These are phyloP conservation scores for Brienomyrus longianalis DNA, from an alignment of 2,113 vertebrate species.

Conservation along the genomic window DNA sequence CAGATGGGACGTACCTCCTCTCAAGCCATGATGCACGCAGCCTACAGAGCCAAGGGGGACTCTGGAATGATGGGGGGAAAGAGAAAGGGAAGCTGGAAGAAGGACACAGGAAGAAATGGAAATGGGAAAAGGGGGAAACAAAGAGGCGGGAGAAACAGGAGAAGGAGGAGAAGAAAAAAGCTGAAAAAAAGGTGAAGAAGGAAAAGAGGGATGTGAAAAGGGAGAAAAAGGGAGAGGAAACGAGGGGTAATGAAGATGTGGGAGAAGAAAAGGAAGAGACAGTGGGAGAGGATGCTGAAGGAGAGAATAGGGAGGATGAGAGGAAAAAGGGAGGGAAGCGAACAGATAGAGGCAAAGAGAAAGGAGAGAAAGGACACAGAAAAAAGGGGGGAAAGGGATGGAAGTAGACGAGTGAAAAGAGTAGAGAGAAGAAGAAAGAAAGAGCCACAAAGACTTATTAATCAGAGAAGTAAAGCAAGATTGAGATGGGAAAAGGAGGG, in stretches of 20 bases:
- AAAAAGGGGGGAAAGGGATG: neutral
- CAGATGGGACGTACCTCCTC: conserved; percentile 47
- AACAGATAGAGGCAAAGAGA: neutral
- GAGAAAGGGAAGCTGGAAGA: neutral
- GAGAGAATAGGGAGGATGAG: neutral
- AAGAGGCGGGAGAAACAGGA: conserved; percentile 42
- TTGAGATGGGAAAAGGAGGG: neutral
- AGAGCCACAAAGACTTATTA: neutral
- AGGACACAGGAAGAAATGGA: neutral
- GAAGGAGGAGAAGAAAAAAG: conserved; percentile 25
- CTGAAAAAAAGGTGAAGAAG: neutral
- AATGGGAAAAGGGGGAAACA: conserved; percentile 32
- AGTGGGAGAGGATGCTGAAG: neutral
- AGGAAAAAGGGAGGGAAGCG: neutral
- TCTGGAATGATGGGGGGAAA: conserved; percentile 17
- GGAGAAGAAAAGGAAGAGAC: neutral
- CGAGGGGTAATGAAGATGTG: neutral
- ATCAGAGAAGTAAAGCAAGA: neutral
- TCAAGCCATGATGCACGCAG: conserved; percentile 52
- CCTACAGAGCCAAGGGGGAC: conserved; percentile 26
- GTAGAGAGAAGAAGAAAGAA: neutral
- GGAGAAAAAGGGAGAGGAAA: neutral
- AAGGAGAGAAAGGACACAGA: neutral
- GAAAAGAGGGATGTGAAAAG: neutral
- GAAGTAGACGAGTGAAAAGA: neutral